Evolutionary conservation across 2,888 invertebrate species (phyloP), one percentile per base, ranked within the genome.

Genomic region (Caenorhabditis macrosperma): DNA sequence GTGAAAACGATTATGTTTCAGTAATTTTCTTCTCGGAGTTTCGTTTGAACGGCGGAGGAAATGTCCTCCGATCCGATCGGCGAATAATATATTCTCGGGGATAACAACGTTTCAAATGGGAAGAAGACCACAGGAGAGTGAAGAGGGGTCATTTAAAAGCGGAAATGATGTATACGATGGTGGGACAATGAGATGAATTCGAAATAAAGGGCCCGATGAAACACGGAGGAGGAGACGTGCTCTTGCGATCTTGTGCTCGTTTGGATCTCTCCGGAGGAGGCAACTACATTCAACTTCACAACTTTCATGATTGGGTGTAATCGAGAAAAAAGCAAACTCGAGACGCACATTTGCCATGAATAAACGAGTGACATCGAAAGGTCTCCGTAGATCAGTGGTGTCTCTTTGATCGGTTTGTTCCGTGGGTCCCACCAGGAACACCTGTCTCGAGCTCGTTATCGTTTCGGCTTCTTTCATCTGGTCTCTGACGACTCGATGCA

Each of bases 401-500:
- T 38, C 38, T 15, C 15, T 41, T 22, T 22, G 17, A 57, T 57
- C 55, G 57, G n/a, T 50, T 69, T 71, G 69, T 71, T 71, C 61
- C 69, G 61, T 22, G 69, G 22, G 9, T 26, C 52, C 26, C 10
- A n/a, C 17, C n/a, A 10, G 26, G 55, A 67, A 67, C 66, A 67
- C 66, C 55, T 67, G 66, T 55, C 33, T 41, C 20, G 4, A 33
- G 33, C 22, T 35, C 24, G 33, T 52, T 35, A 66, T 59, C 24
- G 9, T 38, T 60, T 52, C 60, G 69, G 69, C 30, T 9, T 30
- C 69, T 71, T 71, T 71, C 50, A 71, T 71, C 69, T 71, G 20
- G 12, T 52, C 15, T 15, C 26, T 22, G 26, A 15, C 26, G 52
- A 28, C 35, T 20, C 55, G 22, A 20, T 57, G 57, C 38, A 57